A percentile compares a stretch with the other conserved stretches of the same genome.
Evolutionary conservation across 2,113 vertebrate genomes (phyloP).

Genomic region (Albula goreensis): DNA sequence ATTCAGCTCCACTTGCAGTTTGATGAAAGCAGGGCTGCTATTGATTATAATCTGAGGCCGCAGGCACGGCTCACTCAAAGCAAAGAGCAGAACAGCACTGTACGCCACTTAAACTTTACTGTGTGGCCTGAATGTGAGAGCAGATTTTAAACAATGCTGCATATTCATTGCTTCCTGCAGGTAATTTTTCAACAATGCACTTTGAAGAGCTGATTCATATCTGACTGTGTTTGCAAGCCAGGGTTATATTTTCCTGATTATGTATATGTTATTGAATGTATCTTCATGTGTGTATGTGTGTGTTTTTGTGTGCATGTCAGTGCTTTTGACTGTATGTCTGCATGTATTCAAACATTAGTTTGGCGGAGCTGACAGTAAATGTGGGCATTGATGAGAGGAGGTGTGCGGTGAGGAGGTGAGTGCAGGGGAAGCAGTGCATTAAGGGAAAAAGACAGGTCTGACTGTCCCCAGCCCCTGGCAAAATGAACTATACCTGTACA

Average conservation of each 20-base stretch:
- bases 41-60: neutral
- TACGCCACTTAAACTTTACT: neutral
- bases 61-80: neutral
- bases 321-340: conserved; percentile 12
- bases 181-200: neutral
- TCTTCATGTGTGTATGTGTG: conserved; percentile 5
- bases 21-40: neutral
- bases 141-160: neutral
- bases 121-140: neutral
- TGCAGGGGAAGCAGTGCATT: neutral
- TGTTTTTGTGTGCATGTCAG: conserved; percentile 30
- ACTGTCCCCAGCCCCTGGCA: neutral
- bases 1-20: neutral
- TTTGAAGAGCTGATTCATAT: neutral
- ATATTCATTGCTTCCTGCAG: neutral
- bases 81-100: neutral
- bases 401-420: too few species aligned
- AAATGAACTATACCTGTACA: neutral
- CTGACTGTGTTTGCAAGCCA: too few species aligned
- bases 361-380: conserved; percentile 7
- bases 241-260: neutral
- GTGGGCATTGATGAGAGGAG: neutral
- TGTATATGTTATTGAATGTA: neutral
- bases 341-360: neutral
- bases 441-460: neutral